Base-by-base conservation (phyloP, 1,140 invertebrate genomes). In the Teleopsis dalmanni region DNA sequence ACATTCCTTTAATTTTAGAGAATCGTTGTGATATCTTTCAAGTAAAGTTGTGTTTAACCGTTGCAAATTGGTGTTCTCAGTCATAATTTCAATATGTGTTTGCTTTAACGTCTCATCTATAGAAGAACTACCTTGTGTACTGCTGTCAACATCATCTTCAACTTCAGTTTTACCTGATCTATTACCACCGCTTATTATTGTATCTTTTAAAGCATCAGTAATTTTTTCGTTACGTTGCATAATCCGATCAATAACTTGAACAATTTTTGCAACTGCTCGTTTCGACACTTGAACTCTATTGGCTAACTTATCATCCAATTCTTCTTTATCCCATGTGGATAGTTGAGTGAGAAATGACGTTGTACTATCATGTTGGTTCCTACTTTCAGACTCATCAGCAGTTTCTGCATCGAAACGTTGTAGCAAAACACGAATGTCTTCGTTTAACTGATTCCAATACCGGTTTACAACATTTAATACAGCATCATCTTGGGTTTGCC, bases 321-420 rank as follows among this genome's bases (percentile, higher is more conserved):
- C 95, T 65, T 95, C 90, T 65, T 95, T 95, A 70, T 98, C 94
- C 94, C 94, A 97, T 10, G 93, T 95, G 19, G 94, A 95, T n/a
- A 98, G 72, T 62, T 95, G 88, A 71, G 93, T 88, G 14, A 98
- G 77, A 71, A 98, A 98, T 26, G 93, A 95, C 31, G 91, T 97
- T 8, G 93, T 95, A 1, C 92, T 92, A 75, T 95, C 91, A 76
- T 90, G 93, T 72, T 97, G 93, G 81, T 96, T 94, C 78, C 87
- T 88, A 68, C 88, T 94, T 75, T 96, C 91, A 19, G 87, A 87
- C 74, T 97, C 94, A 79, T 96, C 93, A 23, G 91, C 90, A 31
- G 92, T 95, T 73, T 98, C 94, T 10, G 93, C 91, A 80, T 97
- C 95, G 79, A 98, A 97, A 59, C 95, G 77, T 70, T 97, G 93